Base-by-base conservation (phyloP, 2,113 vertebrate species). In the Thunnus maccoyii region DNA sequence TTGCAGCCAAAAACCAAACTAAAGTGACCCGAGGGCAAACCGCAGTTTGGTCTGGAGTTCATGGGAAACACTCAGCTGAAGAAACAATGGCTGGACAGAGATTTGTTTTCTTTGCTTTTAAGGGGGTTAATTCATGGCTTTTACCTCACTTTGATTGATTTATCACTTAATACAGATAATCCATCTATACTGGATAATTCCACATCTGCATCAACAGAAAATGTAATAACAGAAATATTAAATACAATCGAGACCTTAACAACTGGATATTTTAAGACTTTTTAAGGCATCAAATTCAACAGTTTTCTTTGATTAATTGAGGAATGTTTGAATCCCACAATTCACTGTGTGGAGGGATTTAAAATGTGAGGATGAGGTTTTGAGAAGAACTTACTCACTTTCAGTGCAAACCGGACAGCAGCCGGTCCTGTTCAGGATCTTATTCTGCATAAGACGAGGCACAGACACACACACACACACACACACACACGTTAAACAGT, bases 371-470 rank as follows among this genome's bases (percentile, higher is more conserved):
- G 32, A 17, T 36, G 50, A 64, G 51, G 68, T 61, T 22, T 14
- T 5, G 46, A 86, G 84, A 78, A 65, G 62, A 83, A 96, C 95
- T 94, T 95, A 98, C 97, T 98, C 95, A 98, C 98, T 99, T 97
- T 99, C 98, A 94, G 98, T 99, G 96, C 98, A 99, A 93, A 99
- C 97, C 47, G 98, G 98, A 90, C 98, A 99, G 94, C 98, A 99
- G 95, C 98, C 98, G 84, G 98, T 99, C 86, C 97, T 94, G 95
- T 99, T 99, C 90, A 99, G 96, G 92, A 99, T 98, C 96, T 99
- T 99, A 91, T 98, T 98, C 98, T 99, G 95, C 66, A 93, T 73
- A 83, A 87, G 83, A 94, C 18, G 0, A 82, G 69, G 91, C 47
- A 65, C 12, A 85, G 55, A 76, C 15, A 25, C 9, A 25, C 17